Evolutionary conservation across 53 echinoderm and acorn worm genomes (phyloP).

Genomic region (Mesocentrotus franciscanus): DNA sequence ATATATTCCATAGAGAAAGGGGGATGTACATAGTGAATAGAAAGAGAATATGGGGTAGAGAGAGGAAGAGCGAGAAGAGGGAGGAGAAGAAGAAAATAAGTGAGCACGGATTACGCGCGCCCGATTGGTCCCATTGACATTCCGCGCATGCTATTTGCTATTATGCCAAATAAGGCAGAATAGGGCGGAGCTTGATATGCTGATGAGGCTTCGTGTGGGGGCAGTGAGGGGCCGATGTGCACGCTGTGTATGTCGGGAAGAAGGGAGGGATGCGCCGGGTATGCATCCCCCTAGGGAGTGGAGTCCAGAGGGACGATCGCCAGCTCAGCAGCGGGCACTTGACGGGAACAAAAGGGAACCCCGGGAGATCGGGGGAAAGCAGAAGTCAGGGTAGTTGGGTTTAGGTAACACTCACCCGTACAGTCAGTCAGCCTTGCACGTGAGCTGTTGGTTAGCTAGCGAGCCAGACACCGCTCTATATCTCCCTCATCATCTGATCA

Average conservation of each 20-base stretch:
- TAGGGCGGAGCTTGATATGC: conserved; percentile 83
- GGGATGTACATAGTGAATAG: neutral
- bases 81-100: conserved; percentile 37
- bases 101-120: conserved; percentile 70
- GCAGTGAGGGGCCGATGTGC: conserved; percentile 68
- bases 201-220: conserved; percentile 79
- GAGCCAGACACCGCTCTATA: conserved; percentile 41
- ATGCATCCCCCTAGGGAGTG: conserved; percentile 67
- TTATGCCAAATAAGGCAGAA: conserved; percentile 86
- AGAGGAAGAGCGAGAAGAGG: conserved; percentile 37
- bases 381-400: conserved; percentile 76
- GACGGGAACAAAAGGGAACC: conserved; percentile 83
- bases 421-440: conserved; percentile 47
- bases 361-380: conserved; percentile 71
- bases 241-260: conserved; percentile 28
- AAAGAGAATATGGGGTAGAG: conserved; percentile 4
- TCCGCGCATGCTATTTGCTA: conserved; percentile 86
- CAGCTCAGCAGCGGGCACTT: conserved; percentile 80
- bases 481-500: conserved; percentile 13
- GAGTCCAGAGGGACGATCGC: conserved; percentile 68
- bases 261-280: conserved; percentile 68
- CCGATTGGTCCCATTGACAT: conserved; percentile 79
- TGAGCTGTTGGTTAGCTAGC: conserved; percentile 34
- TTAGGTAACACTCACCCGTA: conserved; percentile 54
- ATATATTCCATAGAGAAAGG: conserved; percentile 11